Conservation (phyloP, 2,888 invertebrate genomes). For the Leptinotarsa rubiginosa region DNA sequence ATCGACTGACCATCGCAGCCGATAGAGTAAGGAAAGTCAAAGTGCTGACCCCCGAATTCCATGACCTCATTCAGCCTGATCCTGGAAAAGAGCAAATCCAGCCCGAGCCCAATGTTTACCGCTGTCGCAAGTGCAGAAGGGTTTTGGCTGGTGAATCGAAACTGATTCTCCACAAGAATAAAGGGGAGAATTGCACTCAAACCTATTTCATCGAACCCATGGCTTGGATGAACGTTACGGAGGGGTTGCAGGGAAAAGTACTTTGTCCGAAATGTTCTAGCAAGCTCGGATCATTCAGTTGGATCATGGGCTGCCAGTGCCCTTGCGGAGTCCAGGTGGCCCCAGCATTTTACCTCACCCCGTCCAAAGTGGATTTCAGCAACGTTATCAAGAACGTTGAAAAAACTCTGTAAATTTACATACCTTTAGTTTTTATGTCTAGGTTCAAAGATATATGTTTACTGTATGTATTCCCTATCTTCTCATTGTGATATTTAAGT, state of each 20-base stretch:
- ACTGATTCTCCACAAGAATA: constrained; percentile 78
- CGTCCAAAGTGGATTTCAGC: constrained; percentile 90
- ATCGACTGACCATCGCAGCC: constrained; percentile 82
- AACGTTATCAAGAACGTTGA: constrained; percentile 90
- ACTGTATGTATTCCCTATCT: not conserved
- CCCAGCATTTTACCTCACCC: constrained; percentile 91
- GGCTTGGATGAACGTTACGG: constrained; percentile 83
- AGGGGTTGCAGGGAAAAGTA: constrained; percentile 80
- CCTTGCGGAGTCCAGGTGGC: constrained; percentile 91
- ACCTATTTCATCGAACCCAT: constrained; percentile 91
- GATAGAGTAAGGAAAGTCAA: constrained; percentile 85
- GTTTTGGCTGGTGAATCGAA: constrained; percentile 86
- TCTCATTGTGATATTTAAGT: not conserved
- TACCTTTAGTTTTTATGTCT: not conserved
- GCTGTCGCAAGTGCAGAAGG: constrained; percentile 84
- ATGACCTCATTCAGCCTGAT: constrained; percentile 83
- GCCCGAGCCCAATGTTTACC: constrained; percentile 86
- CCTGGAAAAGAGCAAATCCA: constrained; percentile 77
- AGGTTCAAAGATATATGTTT: not conserved
- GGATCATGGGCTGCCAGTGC: constrained; percentile 91
- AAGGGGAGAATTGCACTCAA: constrained; percentile 72
- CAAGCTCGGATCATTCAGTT: constrained; percentile 91
- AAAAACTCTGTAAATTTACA: not conserved
- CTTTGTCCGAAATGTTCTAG: constrained; percentile 86
- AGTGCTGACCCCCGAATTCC: constrained; percentile 83